phyloP scores from a whole-genome alignment of 2,888 invertebrate genomes.

The Silvanus unidentatus region DNA sequence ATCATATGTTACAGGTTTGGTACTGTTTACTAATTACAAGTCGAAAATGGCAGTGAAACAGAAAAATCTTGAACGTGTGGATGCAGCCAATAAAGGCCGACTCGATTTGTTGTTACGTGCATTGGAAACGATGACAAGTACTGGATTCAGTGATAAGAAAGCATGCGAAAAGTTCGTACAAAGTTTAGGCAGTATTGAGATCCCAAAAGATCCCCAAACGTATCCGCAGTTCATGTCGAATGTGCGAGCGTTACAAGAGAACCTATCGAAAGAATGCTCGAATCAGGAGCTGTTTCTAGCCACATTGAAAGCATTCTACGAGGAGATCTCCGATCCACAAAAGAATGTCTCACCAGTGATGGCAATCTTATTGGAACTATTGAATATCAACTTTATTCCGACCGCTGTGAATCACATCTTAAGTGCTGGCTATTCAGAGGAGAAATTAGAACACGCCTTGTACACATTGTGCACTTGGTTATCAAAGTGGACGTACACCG shows the following conservation, averaged over 20 bases:
- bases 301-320: slow-evolving; percentile 55
- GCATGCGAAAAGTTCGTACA: slow-evolving; percentile 50
- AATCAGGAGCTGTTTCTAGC: slow-evolving; percentile 50
- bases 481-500: slow-evolving; percentile 56
- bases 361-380: slow-evolving; percentile 55
- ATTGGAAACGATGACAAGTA: slow-evolving; percentile 45
- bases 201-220: slow-evolving; percentile 32
- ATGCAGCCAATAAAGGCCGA: slow-evolving; percentile 44
- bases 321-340: slow-evolving; percentile 56
- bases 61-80: slow-evolving; percentile 44
- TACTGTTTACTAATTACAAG: no score
- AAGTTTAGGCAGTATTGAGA: slow-evolving; percentile 10
- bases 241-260: slow-evolving; percentile 37
- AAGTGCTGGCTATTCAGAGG: slow-evolving; percentile 39
- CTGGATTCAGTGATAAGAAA: slow-evolving; percentile 46
- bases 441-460: slow-evolving; percentile 57
- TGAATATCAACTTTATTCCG: slow-evolving; percentile 42
- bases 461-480: slow-evolving; percentile 65
- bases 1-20: no score
- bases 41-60: slow-evolving; percentile 55
- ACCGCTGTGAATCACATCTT: slow-evolving; percentile 47
- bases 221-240: slow-evolving; percentile 39
- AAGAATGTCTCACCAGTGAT: slow-evolving; percentile 54
- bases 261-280: slow-evolving; percentile 38
- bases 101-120: slow-evolving; percentile 50